Evolutionary conservation across 1,140 invertebrate species (phyloP), one percentile per base, ranked within the genome.

Genomic region (Cotesia chilonis): DNA sequence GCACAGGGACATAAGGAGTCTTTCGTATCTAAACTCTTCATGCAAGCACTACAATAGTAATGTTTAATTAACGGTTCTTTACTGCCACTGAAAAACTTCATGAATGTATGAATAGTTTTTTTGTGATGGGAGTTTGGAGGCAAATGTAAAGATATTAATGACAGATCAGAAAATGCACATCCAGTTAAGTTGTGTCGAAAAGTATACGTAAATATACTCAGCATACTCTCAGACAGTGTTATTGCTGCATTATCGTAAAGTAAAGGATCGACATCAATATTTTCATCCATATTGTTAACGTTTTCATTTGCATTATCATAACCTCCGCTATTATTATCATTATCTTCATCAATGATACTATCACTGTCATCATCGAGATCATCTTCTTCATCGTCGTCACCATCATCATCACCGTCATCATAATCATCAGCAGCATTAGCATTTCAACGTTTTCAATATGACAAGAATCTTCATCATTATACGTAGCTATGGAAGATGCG

Each of bases 161-260:
- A 9, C 20, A 60, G 20, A 60, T 60, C 57, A 20, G 57, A n/a
- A 47, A 70, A 17, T 36, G 35, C 41, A 38, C 7, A n/a, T 6
- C 54, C 38, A 9, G 68, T 59, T 20, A 70, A 28, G 28, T 70
- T 70, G n/a, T 70, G 52, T 6, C 6, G 59, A n/a, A 70, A 2
- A 38, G 28, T n/a, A 12, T 60, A 51, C 14, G 68, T 59, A 9
- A 70, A 70, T 60, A 70, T 41, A 38, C 54, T 61, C 7, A 70
- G 38, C 68, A 70, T 70, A 35, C 68, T 70, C 41, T 59, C 68
- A 41, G 28, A 36, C 37, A 70, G 0, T 37, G 68, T 70, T 60
- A 70, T n/a, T 20, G 65, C 6, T 4, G 65, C 65, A 9, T 41
- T 41, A 7, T 68, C 20, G 20, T 68, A 68, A 20, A 68, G 20